phyloP scores from a whole-genome alignment of 2,797 vertebrate genomes.

The Oreortyx pictus region DNA sequence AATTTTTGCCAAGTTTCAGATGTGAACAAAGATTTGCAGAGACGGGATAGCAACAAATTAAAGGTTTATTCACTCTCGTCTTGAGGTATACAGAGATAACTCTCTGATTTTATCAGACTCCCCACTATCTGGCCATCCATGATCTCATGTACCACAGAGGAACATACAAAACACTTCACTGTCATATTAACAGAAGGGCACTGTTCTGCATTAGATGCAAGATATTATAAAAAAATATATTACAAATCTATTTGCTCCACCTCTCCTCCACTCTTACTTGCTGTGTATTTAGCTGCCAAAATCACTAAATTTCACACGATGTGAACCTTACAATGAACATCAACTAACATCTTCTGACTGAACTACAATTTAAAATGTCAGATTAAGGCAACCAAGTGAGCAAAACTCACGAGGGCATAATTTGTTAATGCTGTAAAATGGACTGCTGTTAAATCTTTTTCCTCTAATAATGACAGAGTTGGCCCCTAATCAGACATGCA shows the following conservation, averaged over 20 bases:
- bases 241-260: conserved; percentile 8
- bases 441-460: conserved; percentile 22
- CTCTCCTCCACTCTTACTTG: neutral
- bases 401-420: conserved; percentile 41
- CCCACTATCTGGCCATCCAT: neutral
- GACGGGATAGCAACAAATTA: neutral
- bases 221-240: conserved; percentile 45
- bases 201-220: neutral
- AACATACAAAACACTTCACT: neutral
- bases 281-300: conserved; percentile 46
- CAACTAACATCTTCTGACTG: conserved; percentile 53
- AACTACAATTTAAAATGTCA: conserved; percentile 58
- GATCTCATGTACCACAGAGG: neutral
- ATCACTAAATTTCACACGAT: conserved; percentile 32
- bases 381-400: conserved; percentile 32
- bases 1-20: neutral
- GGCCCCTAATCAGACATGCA: neutral
- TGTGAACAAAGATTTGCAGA: neutral
- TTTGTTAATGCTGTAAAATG: conserved; percentile 44
- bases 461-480: conserved; percentile 2
- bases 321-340: conserved; percentile 36
- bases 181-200: neutral
- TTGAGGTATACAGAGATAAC: neutral
- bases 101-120: neutral
- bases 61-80: neutral